Evolutionary conservation across 2,888 invertebrate genomes (phyloP).

Genomic region (Rhogogaster chlorosoma): DNA sequence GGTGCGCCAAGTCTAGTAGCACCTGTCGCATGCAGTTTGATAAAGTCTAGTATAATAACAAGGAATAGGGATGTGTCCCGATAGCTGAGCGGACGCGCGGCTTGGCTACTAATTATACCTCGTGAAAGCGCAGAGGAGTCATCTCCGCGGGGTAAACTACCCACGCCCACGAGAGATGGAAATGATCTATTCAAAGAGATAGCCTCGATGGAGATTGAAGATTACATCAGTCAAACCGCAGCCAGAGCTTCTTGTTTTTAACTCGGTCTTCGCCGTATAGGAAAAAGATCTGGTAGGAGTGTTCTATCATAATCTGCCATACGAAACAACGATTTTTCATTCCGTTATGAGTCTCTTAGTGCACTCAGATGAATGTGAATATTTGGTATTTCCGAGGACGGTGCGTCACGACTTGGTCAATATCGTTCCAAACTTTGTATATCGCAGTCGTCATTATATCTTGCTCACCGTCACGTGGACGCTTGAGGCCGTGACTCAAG

Average conservation of each 20-base stretch:
- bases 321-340: background rate
- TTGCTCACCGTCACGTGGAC: background rate
- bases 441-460: background rate
- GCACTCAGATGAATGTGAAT: background rate
- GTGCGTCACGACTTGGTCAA: background rate
- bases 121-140: background rate
- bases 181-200: background rate
- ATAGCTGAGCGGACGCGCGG: background rate
- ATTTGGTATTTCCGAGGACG: background rate
- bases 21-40: slow-evolving; percentile 31
- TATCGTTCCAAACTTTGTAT: slow-evolving; percentile 11
- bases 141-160: background rate
- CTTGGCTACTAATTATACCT: slow-evolving; percentile 33
- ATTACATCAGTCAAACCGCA: background rate
- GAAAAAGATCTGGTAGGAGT: background rate
- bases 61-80: slow-evolving; percentile 5
- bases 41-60: slow-evolving; percentile 11
- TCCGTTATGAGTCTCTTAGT: background rate
- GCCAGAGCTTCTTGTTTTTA: background rate
- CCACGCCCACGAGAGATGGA: background rate
- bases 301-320: background rate
- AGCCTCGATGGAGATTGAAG: slow-evolving; percentile 3
- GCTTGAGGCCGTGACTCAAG: slow-evolving; percentile 7
- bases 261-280: background rate
- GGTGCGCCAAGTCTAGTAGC: slow-evolving; percentile 16